Evolutionary conservation across 2,113 vertebrate species (phyloP).

Genomic region (Nematolebias whitei): DNA sequence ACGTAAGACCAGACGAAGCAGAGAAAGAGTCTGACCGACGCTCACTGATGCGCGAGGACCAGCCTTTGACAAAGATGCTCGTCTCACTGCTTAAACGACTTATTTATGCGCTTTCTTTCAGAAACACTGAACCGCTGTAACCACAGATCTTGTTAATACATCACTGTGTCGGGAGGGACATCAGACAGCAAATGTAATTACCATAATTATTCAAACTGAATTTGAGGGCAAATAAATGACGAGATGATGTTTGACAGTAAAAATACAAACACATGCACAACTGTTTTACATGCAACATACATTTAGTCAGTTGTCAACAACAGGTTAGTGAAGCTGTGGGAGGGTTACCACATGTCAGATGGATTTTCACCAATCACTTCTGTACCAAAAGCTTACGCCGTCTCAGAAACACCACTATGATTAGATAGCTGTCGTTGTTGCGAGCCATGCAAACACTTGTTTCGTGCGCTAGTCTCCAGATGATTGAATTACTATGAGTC

Average conservation of each 20-base stretch:
- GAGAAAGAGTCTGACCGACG: slow-evolving; percentile 14
- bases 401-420: slow-evolving; percentile 1
- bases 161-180: slow-evolving; percentile 42
- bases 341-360: slow-evolving; percentile 20
- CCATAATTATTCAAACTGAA: slow-evolving; percentile 42
- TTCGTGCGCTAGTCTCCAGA: slow-evolving; percentile 16
- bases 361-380: slow-evolving; percentile 6
- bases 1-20: neutral
- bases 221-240: slow-evolving; percentile 44
- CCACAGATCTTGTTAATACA: slow-evolving; percentile 55
- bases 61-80: slow-evolving; percentile 34
- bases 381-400: slow-evolving; percentile 24
- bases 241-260: slow-evolving; percentile 15
- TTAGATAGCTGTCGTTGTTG: slow-evolving; percentile 19
- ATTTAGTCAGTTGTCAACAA: slow-evolving; percentile 1
- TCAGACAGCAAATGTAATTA: slow-evolving; percentile 61
- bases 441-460: slow-evolving; percentile 12
- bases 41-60: slow-evolving; percentile 34
- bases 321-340: neutral
- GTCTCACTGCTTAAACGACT: slow-evolving; percentile 33
- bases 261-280: slow-evolving; percentile 1
- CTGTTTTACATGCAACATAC: neutral
- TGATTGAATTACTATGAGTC: slow-evolving; percentile 16
- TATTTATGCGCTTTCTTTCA: slow-evolving; percentile 27
- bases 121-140: slow-evolving; percentile 32